Percentiles rank a stretch among this genome's conserved stretches.
These are phyloP conservation scores for Mesitornis unicolor DNA, from an alignment of 2,113 vertebrate genomes.

Conservation along the genomic window DNA sequence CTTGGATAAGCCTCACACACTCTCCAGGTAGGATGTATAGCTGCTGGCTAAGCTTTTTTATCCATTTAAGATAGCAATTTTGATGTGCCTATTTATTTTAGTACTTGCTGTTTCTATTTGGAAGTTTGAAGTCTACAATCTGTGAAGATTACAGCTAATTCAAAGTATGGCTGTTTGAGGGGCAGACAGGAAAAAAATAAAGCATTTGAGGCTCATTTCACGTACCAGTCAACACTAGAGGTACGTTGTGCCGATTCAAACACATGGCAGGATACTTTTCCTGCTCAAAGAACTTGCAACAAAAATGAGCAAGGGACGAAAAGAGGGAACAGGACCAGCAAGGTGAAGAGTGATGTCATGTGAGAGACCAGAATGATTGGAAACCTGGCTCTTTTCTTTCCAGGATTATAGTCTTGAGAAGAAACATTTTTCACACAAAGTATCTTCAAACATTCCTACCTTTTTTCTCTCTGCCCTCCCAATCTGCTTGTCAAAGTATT, in stretches of 20 bases:
- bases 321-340: fast-evolving
- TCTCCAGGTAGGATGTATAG: background rate
- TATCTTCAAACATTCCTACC: background rate
- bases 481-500: background rate
- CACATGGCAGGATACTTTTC: background rate
- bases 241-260: background rate
- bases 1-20: background rate
- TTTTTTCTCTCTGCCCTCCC: background rate
- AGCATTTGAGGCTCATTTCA: background rate
- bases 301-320: background rate
- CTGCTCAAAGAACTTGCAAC: fast-evolving
- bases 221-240: background rate
- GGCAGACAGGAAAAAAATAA: background rate
- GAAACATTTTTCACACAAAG: background rate
- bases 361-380: background rate
- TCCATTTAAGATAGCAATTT: background rate
- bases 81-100: background rate
- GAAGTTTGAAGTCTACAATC: background rate
- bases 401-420: background rate
- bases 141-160: background rate
- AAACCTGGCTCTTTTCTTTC: background rate
- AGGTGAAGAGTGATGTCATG: background rate
- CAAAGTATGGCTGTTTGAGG: background rate
- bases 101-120: background rate
- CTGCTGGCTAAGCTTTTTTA: background rate